A percentile compares a stretch with the other conserved stretches of the same genome.
Evolutionary conservation across 92 coral and sea anemone genomes (phyloP).

Genomic region (Nematostella vectensis): DNA sequence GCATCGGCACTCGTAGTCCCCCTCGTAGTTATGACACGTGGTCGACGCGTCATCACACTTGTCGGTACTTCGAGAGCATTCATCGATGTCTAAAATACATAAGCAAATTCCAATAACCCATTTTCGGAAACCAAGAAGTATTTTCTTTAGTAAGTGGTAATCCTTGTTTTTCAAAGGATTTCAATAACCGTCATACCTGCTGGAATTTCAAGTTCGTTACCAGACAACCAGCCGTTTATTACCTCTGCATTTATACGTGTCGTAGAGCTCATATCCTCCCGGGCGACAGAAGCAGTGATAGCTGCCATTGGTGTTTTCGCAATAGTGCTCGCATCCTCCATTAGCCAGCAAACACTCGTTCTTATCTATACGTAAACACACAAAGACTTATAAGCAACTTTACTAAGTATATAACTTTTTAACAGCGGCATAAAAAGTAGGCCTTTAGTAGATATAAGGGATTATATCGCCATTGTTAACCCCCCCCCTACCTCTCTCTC

Average conservation of each 20-base stretch:
- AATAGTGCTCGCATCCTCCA: conserved; percentile 64
- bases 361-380: conserved; percentile 19
- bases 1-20: conserved; percentile 69
- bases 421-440: no score
- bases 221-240: no score
- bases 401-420: no score
- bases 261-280: conserved; percentile 51
- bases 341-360: conserved; percentile 61
- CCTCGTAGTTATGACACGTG: conserved; percentile 49
- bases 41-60: conserved; percentile 53
- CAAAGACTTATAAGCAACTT: neutral
- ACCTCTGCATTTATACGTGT: conserved; percentile 42
- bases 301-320: conserved; percentile 70
- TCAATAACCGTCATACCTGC: no score
- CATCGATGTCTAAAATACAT: conserved; percentile 58
- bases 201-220: no score
- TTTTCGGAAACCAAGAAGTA: neutral
- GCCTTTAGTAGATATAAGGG: no score
- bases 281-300: conserved; percentile 63
- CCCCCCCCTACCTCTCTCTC: no score
- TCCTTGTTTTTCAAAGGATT: conserved; percentile 1
- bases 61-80: conserved; percentile 38
- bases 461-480: no score
- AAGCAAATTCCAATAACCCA: neutral
- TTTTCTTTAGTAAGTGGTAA: neutral